Base-by-base conservation (phyloP, 2,888 invertebrate species). In the Sesia apiformis region DNA sequence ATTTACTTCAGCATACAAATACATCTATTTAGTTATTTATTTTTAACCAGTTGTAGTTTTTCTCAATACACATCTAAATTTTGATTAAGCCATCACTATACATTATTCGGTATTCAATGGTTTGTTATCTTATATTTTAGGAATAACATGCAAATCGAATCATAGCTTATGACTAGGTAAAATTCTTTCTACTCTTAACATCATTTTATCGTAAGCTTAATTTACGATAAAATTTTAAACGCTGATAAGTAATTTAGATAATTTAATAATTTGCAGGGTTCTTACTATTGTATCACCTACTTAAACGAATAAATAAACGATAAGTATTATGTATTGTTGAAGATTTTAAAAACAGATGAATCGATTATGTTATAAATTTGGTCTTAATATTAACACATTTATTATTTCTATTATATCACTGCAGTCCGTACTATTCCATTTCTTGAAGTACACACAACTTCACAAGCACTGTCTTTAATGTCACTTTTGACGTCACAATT, bases 91-190 rank as follows among this genome's bases (percentile, higher is more conserved):
- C 78, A 78, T 76, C 76, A 75, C 74, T 73, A 72, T 74, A 80
- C 70, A 76, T 70, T 76, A 76, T 77, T 69, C 71, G 72, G 69
- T 63, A 67, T 65, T 67, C 61, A 64, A 67, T 68, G 71, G 72
- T 69, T 64, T 39, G 38, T 71, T 70, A 69, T 74, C 67, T 75
- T 79, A 80, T 69, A 79, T 66, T 79, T 82, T 75, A 81, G 70
- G 75, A 79, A 78, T 78, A 78, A 66, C 69, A 81, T 76, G 77
- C 71, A 78, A 78, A 74, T 76, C 70, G 71, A 81, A 77, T 78
- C 81, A 83, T 78, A 84, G 73, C 86, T 88, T 89, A 87, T 88
- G 88, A 89, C 88, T 89, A 89, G 88, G 81, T 83, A 84, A 79
- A 80, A 70, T 82, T 82, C 74, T 81, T 78, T 76, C 84, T 85